Evolutionary conservation across 2,113 vertebrate species (phyloP), one percentile per base, ranked within the genome.

Genomic region (Neolamprologus fasciatus): DNA sequence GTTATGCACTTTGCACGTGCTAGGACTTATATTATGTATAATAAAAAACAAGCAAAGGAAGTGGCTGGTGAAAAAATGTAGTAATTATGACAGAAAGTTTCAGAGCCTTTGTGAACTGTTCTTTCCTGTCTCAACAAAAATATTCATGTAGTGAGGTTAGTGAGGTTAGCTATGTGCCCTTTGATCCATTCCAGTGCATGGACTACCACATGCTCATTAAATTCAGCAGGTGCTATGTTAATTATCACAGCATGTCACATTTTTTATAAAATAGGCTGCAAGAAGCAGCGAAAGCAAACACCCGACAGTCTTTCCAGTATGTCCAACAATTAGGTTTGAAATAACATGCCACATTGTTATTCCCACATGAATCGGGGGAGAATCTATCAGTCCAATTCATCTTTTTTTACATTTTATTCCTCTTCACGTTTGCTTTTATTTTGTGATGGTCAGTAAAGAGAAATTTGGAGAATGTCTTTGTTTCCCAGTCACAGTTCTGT

Each of bases 371-470:
- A 71, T 68, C 7, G 7, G 19, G 7, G 21, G 21, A 45, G 4
- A 45, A 1, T 0, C 8, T 73, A 7, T 73, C 3, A 7, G 37
- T 45, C 2, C 3, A 73, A 47, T 47, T 73, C 2, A 42, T 42
- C 63, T 42, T 1, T 66, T 11, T 23, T 71, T 6, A 23, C 35
- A 42, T 42, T 71, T 71, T 71, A 71, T 71, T 71, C 3, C 12
- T 42, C 12, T 3, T 45, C 68, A 47, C 1, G 0, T 47, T 73
- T 73, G 40, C 40, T 26, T 73, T 73, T 0, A 0, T 73, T 73
- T 45, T 45, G 68, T 17, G 68, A 73, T 26, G 40, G 40, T 7
- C 0, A 45, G 8, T 45, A 26, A 45, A 28, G 68, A 45, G 40
- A 73, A 17, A 11, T 45, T 42, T 73, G 13, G 66, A 0, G 37